Percentiles rank a stretch among this genome's conserved stretches.
Evolutionary conservation across 1,140 invertebrate genomes (phyloP).

Genomic region (Rhyacophila brunnea): DNA sequence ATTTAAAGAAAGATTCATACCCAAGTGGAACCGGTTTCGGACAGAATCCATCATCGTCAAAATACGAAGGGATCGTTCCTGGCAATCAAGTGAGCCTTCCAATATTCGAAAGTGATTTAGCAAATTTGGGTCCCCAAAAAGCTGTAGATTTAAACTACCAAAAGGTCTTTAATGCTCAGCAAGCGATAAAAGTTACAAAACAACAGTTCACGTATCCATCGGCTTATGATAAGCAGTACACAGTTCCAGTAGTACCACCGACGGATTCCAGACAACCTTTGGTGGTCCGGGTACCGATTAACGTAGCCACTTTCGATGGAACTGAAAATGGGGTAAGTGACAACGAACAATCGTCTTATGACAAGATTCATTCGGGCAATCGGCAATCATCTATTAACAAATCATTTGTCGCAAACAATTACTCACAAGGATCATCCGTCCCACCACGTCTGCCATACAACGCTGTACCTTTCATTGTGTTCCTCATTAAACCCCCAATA

Average conservation of each 20-base stretch:
- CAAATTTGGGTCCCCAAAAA: conserved; percentile 2
- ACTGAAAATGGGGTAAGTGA: conserved; percentile 26
- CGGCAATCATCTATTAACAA: conserved; percentile 5
- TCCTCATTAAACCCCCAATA: conserved; percentile 23
- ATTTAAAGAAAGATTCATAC: not conserved
- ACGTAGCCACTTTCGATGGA: conserved; percentile 28
- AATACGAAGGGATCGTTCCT: conserved; percentile 23
- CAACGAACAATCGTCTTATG: conserved; percentile 7
- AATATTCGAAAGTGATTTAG: conserved; percentile 1
- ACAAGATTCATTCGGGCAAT: conserved; percentile 7
- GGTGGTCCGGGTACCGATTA: conserved; percentile 25
- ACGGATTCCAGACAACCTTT: conserved; percentile 4
- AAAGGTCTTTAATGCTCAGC: conserved; percentile 18
- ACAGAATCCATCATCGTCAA: not conserved
- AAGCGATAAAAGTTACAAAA: conserved; percentile 31
- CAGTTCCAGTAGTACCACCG: conserved; percentile 12
- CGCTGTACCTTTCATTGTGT: conserved; percentile 20
- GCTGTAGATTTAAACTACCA: conserved; percentile 3
- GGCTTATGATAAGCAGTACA: conserved; percentile 26
- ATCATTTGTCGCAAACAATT: conserved; percentile 2
- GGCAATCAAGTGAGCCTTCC: conserved; percentile 1
- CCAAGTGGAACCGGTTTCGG: not conserved
- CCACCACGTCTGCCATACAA: not conserved
- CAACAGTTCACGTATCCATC: conserved; percentile 34
- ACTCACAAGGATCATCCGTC: conserved; percentile 5